Conservation (phyloP, 1,140 invertebrate genomes). For the Macrobrachium rosenbergii region DNA sequence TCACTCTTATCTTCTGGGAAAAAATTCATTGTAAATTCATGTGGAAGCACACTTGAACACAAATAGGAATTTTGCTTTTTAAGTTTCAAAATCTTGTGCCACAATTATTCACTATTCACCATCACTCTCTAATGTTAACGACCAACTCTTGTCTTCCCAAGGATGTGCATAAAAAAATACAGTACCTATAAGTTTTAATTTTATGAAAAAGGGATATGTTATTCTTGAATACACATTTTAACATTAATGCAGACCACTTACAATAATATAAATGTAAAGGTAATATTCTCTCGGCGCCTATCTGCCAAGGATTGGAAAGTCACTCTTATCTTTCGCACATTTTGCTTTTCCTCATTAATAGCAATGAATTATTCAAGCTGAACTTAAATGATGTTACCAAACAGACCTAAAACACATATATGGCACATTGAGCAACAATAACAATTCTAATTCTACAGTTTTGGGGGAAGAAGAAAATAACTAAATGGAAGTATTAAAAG, state of each 20-base stretch:
- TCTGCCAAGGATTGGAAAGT: too few species aligned
- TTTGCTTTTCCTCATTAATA: constrained; percentile 7
- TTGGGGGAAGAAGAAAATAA: constrained; percentile 47
- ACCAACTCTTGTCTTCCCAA: too few species aligned
- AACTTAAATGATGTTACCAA: constrained; percentile 24
- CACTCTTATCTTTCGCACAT: too few species aligned
- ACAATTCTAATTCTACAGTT: constrained; percentile 48
- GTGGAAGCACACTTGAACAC: constrained; percentile 57
- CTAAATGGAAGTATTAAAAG: constrained; percentile 23
- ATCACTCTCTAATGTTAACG: too few species aligned
- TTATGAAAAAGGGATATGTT: too few species aligned
- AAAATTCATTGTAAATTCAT: constrained; percentile 26
- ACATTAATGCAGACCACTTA: too few species aligned
- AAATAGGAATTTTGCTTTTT: constrained; percentile 32
- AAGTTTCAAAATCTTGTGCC: constrained; percentile 36
- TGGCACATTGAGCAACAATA: constrained; percentile 64
- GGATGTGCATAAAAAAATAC: not conserved
- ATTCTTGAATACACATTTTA: too few species aligned
- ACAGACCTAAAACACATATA: constrained; percentile 57
- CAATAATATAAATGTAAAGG: constrained; percentile 4
- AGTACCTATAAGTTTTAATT: not conserved
- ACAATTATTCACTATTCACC: not conserved
- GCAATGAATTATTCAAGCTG: constrained; percentile 38
- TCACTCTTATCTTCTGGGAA: not conserved
- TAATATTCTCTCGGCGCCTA: not conserved